Evolutionary conservation across 92 coral and sea anemone species (phyloP), one percentile per base, ranked within the genome.

Genomic region (Paramuricea clavata): DNA sequence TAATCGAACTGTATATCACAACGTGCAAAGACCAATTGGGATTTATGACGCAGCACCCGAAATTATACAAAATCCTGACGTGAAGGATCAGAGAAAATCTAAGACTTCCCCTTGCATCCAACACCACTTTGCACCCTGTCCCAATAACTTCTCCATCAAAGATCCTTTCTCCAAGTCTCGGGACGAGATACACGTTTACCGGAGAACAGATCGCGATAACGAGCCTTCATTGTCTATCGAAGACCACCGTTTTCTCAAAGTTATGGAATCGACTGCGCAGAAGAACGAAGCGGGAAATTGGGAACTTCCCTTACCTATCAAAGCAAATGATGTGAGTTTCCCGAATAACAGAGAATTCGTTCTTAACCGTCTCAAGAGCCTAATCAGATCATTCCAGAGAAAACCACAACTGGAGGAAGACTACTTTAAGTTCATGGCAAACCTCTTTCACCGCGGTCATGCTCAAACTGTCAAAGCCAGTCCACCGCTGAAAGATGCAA

Each of bases 281-380:
- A 65, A 41, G 49, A 28, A 75, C 13, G 85, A 22, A 23, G 81
- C 85, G 16, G 92, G 88, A 7, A 87, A 83, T 68, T 88, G 62
- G 71, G 80, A 88, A 49, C 47, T 88, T 7, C 73, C 88, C 0
- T 49, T 88, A 30, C 88, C 88, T 15, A 70, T 87, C 84, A 83
- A 62, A 78, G 42, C 50, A 49, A 13, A 15, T 0, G 35, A 52
- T 69, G 1, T 22, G 52, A 21, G 34, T 89, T 22, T 62, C 35
- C 83, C 89, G 3, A 54, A 69, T 49, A 85, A 89, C 47, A 73
- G 86, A 15, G 39, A 6, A 19, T 50, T 89, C 69, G 89, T 81
- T 7, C 89, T 68, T 56, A 74, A 78, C 5, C 59, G 86, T 13
- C 61, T 77, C 35, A 19, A 59, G 33, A 12, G 27, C 12, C 82